Percentiles rank a stretch among this genome's conserved stretches.
These are phyloP conservation scores for Bombus waltoni DNA, from an alignment of 1,140 invertebrate genomes.

Conservation along the genomic window DNA sequence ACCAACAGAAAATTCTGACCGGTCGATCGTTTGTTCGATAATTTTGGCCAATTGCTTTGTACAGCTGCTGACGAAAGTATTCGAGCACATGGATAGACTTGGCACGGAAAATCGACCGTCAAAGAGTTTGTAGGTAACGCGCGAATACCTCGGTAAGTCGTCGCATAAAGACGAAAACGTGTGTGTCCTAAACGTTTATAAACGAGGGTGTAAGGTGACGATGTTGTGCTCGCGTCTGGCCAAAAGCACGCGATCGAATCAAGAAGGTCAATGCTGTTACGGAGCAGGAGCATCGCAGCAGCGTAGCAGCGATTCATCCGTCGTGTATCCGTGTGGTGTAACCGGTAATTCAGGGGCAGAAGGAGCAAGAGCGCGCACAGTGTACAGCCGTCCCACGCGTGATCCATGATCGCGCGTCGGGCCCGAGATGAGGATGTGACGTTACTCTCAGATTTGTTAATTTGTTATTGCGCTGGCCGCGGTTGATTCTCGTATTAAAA, in stretches of 20 bases:
- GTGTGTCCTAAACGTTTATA: too few species aligned
- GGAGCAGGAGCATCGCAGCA: background rate
- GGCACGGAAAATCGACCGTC: too few species aligned
- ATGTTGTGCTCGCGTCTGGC: background rate
- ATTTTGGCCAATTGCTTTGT: too few species aligned
- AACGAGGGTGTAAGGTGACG: background rate
- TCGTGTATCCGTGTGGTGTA: background rate
- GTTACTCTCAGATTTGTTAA: slow-evolving; percentile 70
- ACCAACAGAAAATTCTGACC: too few species aligned
- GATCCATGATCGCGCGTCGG: slow-evolving; percentile 3
- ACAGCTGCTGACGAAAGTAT: too few species aligned
- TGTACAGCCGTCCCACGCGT: slow-evolving; percentile 50
- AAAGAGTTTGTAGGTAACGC: too few species aligned
- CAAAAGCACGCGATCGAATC: slow-evolving; percentile 60
- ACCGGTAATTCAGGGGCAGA: slow-evolving; percentile 55
- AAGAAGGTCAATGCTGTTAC: slow-evolving; percentile 72
- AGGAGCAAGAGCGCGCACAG: slow-evolving; percentile 42
- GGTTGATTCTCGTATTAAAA: slow-evolving; percentile 55
- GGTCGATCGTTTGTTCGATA: too few species aligned
- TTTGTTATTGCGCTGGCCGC: slow-evolving; percentile 70
- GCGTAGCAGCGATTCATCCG: background rate
- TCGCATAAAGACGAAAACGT: too few species aligned
- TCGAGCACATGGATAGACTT: too few species aligned
- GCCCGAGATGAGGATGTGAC: slow-evolving; percentile 73
- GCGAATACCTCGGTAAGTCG: too few species aligned